Evolutionary conservation across 2,113 vertebrate species (phyloP).

Genomic region (Thomomys bottae): DNA sequence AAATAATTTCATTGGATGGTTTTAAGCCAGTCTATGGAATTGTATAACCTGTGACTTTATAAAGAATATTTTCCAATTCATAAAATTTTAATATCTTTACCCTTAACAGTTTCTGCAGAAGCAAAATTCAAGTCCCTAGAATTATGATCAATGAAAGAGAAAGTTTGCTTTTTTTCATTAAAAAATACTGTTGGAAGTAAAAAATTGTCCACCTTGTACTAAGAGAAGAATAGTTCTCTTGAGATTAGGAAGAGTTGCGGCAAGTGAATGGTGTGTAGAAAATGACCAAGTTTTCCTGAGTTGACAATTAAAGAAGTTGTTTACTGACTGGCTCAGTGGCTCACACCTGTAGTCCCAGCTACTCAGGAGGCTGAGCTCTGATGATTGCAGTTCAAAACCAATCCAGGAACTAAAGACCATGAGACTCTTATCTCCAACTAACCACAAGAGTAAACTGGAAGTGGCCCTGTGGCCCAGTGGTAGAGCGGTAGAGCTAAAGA

Average conservation of each 20-base stretch:
- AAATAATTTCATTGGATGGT: neutral
- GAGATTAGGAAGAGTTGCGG: neutral
- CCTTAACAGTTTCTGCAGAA: neutral
- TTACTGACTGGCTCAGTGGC: no score
- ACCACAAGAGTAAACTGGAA: no score
- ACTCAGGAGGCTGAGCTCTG: no score
- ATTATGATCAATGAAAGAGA: neutral
- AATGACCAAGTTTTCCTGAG: neutral
- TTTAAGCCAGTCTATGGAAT: neutral
- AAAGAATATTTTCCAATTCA: neutral
- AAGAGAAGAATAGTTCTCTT: neutral
- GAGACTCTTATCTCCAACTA: no score
- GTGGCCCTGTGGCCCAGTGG: no score
- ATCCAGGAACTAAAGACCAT: no score
- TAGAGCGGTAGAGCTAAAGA: no score
- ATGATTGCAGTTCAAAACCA: no score
- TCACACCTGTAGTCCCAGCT: no score
- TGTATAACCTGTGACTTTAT: neutral
- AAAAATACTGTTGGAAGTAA: neutral
- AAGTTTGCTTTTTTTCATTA: slow-evolving; percentile 49
- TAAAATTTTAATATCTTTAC: neutral
- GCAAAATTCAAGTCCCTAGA: neutral
- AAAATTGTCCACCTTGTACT: neutral
- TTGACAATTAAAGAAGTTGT: neutral
- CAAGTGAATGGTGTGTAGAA: slow-evolving; percentile 21